Evolutionary conservation across 2,797 vertebrate genomes (phyloP).

Genomic region (Esox lucius): DNA sequence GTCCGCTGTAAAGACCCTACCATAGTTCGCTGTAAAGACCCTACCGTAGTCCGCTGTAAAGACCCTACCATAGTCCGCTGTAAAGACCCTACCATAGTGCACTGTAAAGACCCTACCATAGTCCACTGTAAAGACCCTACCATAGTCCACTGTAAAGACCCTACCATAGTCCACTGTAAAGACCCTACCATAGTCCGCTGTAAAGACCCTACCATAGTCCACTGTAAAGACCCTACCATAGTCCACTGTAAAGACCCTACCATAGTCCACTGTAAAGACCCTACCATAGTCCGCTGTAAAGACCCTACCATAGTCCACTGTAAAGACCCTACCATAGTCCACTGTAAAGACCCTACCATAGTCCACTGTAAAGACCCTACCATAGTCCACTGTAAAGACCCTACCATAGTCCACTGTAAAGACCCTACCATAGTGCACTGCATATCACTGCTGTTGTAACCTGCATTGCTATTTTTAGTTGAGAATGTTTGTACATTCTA

Average conservation of each 20-base stretch:
- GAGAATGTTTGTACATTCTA: background rate
- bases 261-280: background rate
- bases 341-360: background rate
- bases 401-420: background rate
- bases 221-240: background rate
- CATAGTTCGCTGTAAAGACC: background rate
- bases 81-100: too few species aligned
- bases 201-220: background rate
- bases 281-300: background rate
- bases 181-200: background rate
- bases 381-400: background rate
- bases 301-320: background rate
- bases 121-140: background rate
- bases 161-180: background rate
- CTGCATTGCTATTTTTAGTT: background rate
- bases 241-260: too few species aligned
- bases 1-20: background rate
- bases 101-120: background rate
- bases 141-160: background rate
- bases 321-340: too few species aligned
- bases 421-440: background rate
- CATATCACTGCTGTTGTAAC: background rate
- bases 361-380: too few species aligned
- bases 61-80: too few species aligned
- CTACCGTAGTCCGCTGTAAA: background rate